Percentiles rank a stretch among this genome's conserved stretches.
Conservation (phyloP, 2,888 invertebrate species). For the Synanthedon andrenaeformis region DNA sequence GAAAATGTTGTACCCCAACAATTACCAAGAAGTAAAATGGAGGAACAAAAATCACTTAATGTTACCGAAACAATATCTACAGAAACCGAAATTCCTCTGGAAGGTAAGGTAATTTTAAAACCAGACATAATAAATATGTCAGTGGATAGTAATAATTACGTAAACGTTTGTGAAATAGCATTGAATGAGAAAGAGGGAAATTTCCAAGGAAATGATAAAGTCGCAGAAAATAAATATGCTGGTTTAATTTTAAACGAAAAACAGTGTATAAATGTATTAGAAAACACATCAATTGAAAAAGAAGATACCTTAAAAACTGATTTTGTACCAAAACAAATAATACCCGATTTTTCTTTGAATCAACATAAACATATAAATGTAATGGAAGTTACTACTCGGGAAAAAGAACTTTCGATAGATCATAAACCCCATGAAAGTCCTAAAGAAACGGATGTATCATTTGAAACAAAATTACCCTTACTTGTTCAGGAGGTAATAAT, state of each 20-base stretch:
- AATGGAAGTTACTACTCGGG: conserved; percentile 56
- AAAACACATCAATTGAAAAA: conserved; percentile 32
- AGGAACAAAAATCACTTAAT: conserved; percentile 34
- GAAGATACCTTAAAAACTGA: conserved; percentile 23
- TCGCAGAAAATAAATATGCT: conserved; percentile 26
- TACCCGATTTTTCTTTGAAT: conserved; percentile 22
- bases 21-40: conserved; percentile 18
- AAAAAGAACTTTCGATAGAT: conserved; percentile 43
- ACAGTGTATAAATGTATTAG: conserved; percentile 22
- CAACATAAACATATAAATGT: conserved; percentile 51
- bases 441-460: conserved; percentile 17
- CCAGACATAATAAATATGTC: conserved; percentile 26
- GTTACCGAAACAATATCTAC: conserved; percentile 35
- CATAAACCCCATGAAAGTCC: conserved; percentile 9
- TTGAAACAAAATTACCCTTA: conserved; percentile 30
- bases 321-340: conserved; percentile 16
- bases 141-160: conserved; percentile 47
- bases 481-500: conserved; percentile 30
- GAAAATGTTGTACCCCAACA: conserved; percentile 16
- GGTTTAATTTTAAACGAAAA: conserved; percentile 6
- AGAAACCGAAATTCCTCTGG: conserved; percentile 30
- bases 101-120: conserved; percentile 12
- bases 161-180: conserved; percentile 50
- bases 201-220: conserved; percentile 42
- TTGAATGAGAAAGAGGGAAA: conserved; percentile 57